These are phyloP conservation scores for Wasmannia auropunctata DNA, from an alignment of 1,140 invertebrate species.

Conservation along the genomic window DNA sequence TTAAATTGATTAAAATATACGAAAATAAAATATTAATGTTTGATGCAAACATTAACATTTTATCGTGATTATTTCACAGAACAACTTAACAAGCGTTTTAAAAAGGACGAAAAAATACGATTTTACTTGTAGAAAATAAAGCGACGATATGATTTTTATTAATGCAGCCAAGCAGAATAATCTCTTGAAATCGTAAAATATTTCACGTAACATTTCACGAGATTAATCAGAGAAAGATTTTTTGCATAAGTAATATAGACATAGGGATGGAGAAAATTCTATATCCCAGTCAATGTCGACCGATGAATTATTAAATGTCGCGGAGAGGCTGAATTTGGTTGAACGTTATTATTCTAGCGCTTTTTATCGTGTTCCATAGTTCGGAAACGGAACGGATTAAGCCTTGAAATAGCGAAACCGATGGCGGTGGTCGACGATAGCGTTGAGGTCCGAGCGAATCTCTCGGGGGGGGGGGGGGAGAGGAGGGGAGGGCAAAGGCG, in stretches of 20 bases:
- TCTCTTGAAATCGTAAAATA: neutral
- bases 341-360: neutral
- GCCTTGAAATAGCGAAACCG: constrained; percentile 1
- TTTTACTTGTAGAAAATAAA: neutral
- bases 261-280: neutral
- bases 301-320: neutral
- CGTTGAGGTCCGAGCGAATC: constrained; percentile 34
- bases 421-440: constrained; percentile 1
- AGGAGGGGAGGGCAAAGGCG: neutral
- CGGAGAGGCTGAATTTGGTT: neutral
- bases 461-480: neutral
- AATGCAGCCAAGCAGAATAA: neutral
- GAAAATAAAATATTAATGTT: neutral
- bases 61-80: neutral
- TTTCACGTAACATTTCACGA: neutral
- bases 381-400: neutral
- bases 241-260: too few relatives aligned
- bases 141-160: neutral
- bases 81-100: neutral
- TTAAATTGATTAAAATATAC: neutral
- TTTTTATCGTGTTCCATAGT: neutral
- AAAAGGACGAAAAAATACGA: neutral
- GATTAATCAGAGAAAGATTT: neutral
- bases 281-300: neutral
- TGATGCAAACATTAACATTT: neutral